Conservation (phyloP, 2,797 vertebrate species). For the Hephaestus fuliginosus region DNA sequence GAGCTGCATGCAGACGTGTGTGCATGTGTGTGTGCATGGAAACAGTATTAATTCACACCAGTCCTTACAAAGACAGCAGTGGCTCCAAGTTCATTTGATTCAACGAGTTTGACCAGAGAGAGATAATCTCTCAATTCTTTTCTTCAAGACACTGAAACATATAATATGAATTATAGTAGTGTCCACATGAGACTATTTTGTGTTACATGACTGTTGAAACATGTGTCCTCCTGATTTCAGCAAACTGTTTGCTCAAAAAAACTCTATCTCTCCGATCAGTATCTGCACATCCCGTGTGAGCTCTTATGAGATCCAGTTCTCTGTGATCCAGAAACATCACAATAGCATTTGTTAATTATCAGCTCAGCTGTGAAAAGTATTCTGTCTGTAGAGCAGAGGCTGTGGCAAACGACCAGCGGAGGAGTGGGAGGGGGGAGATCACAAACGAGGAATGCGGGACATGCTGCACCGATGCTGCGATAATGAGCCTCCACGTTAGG, state of each 20-base stretch:
- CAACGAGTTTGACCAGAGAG: background rate
- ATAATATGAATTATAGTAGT: background rate
- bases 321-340: background rate
- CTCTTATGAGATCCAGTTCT: conserved; percentile 11
- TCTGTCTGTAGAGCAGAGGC: background rate
- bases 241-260: background rate
- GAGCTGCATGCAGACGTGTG: background rate
- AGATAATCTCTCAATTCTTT: background rate
- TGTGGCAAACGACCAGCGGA: conserved; percentile 10
- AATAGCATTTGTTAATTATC: conserved; percentile 13
- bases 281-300: background rate
- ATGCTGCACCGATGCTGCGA: conserved; percentile 35
- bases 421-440: background rate
- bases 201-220: background rate
- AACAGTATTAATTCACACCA: background rate
- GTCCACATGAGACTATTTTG: background rate
- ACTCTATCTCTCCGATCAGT: background rate
- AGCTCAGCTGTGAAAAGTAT: conserved; percentile 7
- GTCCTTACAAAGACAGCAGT: background rate
- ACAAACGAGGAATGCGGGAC: conserved; percentile 39
- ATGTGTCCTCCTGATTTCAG: background rate
- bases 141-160: background rate
- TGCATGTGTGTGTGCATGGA: background rate
- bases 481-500: conserved; percentile 27
- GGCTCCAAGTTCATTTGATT: background rate